phyloP scores from a whole-genome alignment of 2,888 invertebrate species.

The Drosophila vallismaia region DNA sequence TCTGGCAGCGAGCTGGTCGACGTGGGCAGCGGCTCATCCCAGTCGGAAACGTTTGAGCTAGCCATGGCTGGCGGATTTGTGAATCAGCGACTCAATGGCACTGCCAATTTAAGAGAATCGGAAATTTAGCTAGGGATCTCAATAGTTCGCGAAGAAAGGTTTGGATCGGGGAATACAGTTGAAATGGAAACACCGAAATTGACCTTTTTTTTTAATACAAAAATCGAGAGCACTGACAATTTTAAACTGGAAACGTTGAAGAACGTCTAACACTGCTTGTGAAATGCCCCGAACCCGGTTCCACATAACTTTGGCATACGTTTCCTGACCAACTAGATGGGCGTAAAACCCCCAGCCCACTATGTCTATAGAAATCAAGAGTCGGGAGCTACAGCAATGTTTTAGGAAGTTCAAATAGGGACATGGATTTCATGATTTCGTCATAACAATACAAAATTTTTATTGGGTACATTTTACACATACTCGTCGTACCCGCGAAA shows the following conservation, averaged over 20 bases:
- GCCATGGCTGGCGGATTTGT: conserved; percentile 46
- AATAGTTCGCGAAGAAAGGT: not conserved
- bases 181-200: not conserved
- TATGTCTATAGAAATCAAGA: not conserved
- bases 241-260: conserved; percentile 6
- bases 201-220: conserved; percentile 11
- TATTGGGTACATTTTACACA: not conserved
- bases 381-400: not conserved
- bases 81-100: conserved; percentile 1
- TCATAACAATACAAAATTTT: not conserved
- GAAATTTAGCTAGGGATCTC: conserved; percentile 6
- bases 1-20: conserved; percentile 54
- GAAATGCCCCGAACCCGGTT: not conserved
- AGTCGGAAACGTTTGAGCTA: conserved; percentile 67
- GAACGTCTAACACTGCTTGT: not conserved
- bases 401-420: not conserved
- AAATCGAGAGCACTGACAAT: conserved; percentile 30
- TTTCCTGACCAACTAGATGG: not conserved
- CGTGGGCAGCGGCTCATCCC: conserved; percentile 71
- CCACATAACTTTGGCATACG: not conserved
- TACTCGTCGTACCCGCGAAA: too few species aligned
- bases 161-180: not conserved
- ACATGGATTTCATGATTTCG: too few species aligned
- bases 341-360: not conserved
- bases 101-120: conserved; percentile 10